Conservation (phyloP, 2,888 invertebrate species). For the Spilarctia lutea region DNA sequence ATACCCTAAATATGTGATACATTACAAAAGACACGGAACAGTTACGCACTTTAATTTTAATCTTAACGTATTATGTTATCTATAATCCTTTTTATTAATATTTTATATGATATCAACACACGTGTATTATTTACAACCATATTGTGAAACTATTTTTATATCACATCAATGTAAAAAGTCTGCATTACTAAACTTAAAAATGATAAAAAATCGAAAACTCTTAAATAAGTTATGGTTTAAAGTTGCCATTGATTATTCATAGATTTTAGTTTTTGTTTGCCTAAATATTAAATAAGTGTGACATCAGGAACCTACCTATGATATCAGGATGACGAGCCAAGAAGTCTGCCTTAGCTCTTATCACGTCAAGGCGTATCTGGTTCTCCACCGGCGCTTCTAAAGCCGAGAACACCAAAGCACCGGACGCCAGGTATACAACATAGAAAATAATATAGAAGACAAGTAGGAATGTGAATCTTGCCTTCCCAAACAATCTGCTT, state of each 20-base stretch:
- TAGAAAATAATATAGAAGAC: constrained; percentile 87
- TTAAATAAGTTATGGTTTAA: neutral
- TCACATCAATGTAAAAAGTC: neutral
- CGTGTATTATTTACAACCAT: neutral
- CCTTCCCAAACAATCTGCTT: constrained; percentile 81
- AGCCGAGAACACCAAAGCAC: constrained; percentile 89
- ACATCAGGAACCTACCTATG: too few species aligned
- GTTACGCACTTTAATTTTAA: neutral
- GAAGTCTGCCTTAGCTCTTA: constrained; percentile 85
- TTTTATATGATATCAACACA: neutral
- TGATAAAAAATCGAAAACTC: neutral
- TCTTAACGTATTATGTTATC: neutral
- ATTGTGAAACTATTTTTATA: neutral
- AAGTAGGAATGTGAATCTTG: constrained; percentile 85
- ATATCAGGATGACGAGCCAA: constrained; percentile 87
- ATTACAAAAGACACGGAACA: neutral
- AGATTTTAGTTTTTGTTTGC: neutral
- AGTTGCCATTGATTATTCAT: neutral
- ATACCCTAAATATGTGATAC: neutral
- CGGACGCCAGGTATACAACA: constrained; percentile 87
- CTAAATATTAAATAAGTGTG: constrained; percentile 40
- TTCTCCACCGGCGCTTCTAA: constrained; percentile 89
- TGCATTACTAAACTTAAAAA: neutral
- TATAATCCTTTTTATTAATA: neutral
- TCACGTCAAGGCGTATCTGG: constrained; percentile 81